A percentile compares a stretch with the other conserved stretches of the same genome.
phyloP scores from a whole-genome alignment of 2,113 vertebrate species.

The Anoplopoma fimbria region DNA sequence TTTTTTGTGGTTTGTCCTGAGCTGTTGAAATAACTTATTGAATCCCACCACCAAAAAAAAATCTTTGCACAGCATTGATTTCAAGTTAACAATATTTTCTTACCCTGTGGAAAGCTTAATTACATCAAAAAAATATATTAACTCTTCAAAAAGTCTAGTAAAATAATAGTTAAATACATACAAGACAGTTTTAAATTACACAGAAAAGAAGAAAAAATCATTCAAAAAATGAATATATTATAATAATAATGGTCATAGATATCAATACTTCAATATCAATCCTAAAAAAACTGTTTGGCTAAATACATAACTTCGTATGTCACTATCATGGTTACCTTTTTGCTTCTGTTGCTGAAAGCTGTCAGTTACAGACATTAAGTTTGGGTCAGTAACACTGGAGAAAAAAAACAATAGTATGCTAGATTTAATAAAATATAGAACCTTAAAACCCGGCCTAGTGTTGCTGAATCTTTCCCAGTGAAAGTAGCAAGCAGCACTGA shows the following conservation, averaged over 20 bases:
- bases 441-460: background rate
- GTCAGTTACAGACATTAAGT: too few relatives aligned
- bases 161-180: background rate
- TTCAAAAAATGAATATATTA: background rate
- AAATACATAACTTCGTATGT: background rate
- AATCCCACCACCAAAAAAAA: background rate
- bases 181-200: background rate
- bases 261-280: background rate
- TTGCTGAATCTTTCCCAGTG: background rate
- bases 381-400: too few relatives aligned
- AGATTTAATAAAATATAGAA: too few relatives aligned
- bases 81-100: background rate
- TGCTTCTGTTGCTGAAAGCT: too few relatives aligned
- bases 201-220: background rate
- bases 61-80: background rate
- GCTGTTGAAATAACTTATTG: background rate
- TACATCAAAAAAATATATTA: background rate
- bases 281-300: too few relatives aligned
- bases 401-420: too few relatives aligned
- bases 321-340: background rate
- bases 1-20: background rate
- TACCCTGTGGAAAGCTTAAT: background rate
- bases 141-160: background rate
- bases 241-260: background rate
- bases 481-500: too few relatives aligned